phyloP scores from a whole-genome alignment of 1,140 invertebrate genomes.

The Halesus radiatus region DNA sequence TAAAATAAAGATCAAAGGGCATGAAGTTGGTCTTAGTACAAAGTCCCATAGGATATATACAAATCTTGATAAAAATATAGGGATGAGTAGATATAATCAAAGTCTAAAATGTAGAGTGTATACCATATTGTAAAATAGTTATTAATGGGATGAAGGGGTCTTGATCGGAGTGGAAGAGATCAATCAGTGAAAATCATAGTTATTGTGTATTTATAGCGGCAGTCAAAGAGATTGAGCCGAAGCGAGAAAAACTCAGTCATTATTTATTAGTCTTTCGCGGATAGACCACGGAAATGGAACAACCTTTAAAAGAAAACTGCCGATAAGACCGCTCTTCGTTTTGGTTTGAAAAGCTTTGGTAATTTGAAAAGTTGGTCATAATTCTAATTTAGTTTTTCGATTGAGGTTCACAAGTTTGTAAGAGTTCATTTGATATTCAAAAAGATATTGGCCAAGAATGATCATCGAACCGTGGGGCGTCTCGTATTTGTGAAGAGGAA shows the following conservation, averaged over 20 bases:
- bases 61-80: background rate
- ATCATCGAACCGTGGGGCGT: background rate
- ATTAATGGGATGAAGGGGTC: too few relatives aligned
- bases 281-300: background rate
- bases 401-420: background rate
- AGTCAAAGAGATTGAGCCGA: too few relatives aligned
- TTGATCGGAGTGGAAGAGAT: too few relatives aligned
- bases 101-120: too few relatives aligned
- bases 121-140: too few relatives aligned
- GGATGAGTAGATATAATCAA: too few relatives aligned
- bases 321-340: background rate
- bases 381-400: background rate
- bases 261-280: background rate
- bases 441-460: background rate
- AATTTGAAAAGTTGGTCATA: background rate
- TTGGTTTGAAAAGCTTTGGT: constrained; percentile 2
- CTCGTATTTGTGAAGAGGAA: background rate
- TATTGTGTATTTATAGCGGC: too few relatives aligned
- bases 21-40: background rate
- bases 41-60: background rate
- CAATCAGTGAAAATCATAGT: too few relatives aligned
- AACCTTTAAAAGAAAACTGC: background rate
- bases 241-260: background rate
- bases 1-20: background rate
- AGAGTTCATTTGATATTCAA: too few relatives aligned